phyloP scores from a whole-genome alignment of 1,140 invertebrate species.

The Drosophila sp. region DNA sequence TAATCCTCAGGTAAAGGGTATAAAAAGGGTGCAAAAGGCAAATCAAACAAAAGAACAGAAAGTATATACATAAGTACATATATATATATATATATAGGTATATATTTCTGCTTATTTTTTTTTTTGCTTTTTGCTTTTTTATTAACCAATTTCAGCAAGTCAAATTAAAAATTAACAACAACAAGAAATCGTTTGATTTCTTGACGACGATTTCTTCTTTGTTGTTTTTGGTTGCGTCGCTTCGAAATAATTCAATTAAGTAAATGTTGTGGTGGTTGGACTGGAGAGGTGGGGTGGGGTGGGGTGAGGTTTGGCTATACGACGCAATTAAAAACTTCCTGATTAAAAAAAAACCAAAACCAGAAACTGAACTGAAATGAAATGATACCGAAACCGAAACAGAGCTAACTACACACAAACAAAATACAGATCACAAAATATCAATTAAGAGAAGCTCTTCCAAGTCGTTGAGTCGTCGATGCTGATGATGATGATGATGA shows the following conservation, averaged over 20 bases:
- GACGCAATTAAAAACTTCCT: conserved; percentile 80
- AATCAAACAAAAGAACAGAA: conserved; percentile 47
- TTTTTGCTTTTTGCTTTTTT: conserved; percentile 50
- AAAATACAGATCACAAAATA: conserved; percentile 24
- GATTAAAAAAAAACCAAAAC: conserved; percentile 61
- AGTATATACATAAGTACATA: not conserved
- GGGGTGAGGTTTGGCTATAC: conserved; percentile 56
- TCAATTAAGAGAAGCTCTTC: conserved; percentile 33
- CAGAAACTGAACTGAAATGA: conserved; percentile 26
- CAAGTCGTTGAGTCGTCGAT: conserved; percentile 5
- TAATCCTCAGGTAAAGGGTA: not conserved
- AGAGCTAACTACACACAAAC: conserved; percentile 27
- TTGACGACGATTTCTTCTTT: conserved; percentile 61
- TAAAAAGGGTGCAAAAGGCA: conserved; percentile 49
- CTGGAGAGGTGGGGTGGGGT: not conserved
- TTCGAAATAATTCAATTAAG: conserved; percentile 80
- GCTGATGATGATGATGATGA: conserved; percentile 1
- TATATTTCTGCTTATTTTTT: not conserved
- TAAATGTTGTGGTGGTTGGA: conserved; percentile 32
- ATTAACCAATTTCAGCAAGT: conserved; percentile 77
- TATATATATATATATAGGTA: not conserved
- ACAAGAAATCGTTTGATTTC: conserved; percentile 70
- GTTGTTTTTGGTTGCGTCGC: conserved; percentile 41
- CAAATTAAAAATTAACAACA: conserved; percentile 77
- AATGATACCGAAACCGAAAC: conserved; percentile 7